phyloP scores from a whole-genome alignment of 2,888 invertebrate species.

The Geophilus truncorum region DNA sequence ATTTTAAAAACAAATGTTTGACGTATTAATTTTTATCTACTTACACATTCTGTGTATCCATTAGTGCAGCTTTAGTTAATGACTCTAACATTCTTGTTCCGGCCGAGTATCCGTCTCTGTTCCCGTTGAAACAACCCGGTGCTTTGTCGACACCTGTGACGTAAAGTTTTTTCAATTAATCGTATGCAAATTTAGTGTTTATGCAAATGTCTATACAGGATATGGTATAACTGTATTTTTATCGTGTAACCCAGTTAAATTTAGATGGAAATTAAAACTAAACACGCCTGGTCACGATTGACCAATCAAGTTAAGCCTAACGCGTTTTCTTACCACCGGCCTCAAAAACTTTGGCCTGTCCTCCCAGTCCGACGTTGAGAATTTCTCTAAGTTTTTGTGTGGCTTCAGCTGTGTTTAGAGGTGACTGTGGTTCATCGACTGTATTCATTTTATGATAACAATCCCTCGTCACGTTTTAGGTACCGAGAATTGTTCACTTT shows the following conservation, averaged over 20 bases:
- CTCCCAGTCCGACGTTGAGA: constrained; percentile 35
- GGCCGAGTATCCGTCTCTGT: not conserved
- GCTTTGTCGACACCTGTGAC: not conserved
- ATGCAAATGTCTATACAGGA: too few species aligned
- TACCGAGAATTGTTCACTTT: not conserved
- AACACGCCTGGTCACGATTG: too few species aligned
- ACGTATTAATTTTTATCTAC: not conserved
- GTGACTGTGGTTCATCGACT: not conserved
- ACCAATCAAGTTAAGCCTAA: constrained; percentile 9
- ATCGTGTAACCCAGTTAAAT: too few species aligned
- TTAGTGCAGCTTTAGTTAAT: not conserved
- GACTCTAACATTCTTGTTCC: not conserved
- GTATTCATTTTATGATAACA: constrained; percentile 14
- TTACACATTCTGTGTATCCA: not conserved
- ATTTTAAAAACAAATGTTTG: not conserved
- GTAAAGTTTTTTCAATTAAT: not conserved
- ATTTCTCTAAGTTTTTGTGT: constrained; percentile 36
- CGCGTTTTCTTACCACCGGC: not conserved
- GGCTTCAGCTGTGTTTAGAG: constrained; percentile 33
- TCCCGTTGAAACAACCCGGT: not conserved
- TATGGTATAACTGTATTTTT: too few species aligned
- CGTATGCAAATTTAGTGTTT: not conserved
- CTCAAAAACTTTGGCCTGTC: constrained; percentile 15
- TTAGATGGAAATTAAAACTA: not conserved
- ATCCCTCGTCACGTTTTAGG: not conserved